Evolutionary conservation across 1,140 invertebrate genomes (phyloP).

Genomic region (Heterodera schachtii): DNA sequence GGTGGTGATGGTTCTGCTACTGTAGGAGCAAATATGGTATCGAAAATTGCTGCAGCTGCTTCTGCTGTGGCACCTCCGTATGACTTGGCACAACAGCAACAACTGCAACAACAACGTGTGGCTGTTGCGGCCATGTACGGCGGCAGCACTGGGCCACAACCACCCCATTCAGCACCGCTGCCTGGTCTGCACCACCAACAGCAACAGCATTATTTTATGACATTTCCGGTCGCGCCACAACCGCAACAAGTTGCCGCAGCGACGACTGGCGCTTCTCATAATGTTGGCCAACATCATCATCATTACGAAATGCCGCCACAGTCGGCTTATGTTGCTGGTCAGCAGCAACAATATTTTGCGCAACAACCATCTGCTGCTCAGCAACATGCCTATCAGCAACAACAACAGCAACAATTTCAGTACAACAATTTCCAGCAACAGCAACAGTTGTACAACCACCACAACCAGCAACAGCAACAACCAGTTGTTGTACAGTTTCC

Average conservation of each 20-base stretch:
- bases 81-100: background rate
- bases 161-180: background rate
- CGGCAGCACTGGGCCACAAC: background rate
- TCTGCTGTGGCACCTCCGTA: background rate
- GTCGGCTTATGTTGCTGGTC: background rate
- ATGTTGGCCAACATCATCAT: background rate
- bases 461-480: too few relatives aligned
- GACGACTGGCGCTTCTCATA: too few relatives aligned
- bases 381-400: conserved; percentile 8
- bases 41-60: too few relatives aligned
- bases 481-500: too few relatives aligned
- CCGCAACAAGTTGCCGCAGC: background rate
- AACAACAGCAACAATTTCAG: background rate
- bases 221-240: background rate
- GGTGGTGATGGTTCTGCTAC: too few relatives aligned
- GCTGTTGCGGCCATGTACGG: background rate
- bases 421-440: too few relatives aligned
- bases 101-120: background rate
- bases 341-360: background rate
- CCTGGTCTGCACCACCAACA: background rate
- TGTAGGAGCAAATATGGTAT: too few relatives aligned
- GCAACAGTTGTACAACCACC: too few relatives aligned
- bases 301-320: background rate
- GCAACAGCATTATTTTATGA: conserved; percentile 8
- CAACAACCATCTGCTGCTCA: background rate